Conservation (phyloP, 2,888 invertebrate species). For the Drosophila paranaensis region DNA sequence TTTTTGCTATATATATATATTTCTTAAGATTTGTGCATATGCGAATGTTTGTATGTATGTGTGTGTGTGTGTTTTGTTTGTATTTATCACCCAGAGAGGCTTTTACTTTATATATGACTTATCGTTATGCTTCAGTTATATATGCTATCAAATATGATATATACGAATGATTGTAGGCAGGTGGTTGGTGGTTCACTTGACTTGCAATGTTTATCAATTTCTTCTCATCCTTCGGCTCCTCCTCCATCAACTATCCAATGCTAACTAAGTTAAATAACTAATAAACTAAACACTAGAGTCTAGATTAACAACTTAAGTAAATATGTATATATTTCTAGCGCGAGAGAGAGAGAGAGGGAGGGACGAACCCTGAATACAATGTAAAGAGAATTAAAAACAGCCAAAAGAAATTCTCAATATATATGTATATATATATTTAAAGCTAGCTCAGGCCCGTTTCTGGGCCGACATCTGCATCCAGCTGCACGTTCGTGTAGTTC, state of each 20-base stretch:
- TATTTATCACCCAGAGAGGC: conserved; percentile 56
- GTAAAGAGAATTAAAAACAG: conserved; percentile 48
- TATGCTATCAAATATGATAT: conserved; percentile 60
- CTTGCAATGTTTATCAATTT: conserved; percentile 61
- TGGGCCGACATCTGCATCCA: not conserved
- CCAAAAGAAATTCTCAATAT: conserved; percentile 29
- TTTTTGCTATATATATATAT: conserved; percentile 24
- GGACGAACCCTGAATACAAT: conserved; percentile 41
- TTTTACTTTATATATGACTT: conserved; percentile 33
- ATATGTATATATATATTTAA: conserved; percentile 17
- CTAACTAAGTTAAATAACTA: conserved; percentile 58
- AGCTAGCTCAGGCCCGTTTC: conserved; percentile 62
- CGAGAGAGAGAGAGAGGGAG: not conserved
- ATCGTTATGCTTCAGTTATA: conserved; percentile 39
- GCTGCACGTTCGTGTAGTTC: conserved; percentile 40
- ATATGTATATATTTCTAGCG: conserved; percentile 3
- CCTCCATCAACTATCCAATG: conserved; percentile 39
- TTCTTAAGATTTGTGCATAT: conserved; percentile 7
- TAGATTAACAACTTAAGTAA: conserved; percentile 32
- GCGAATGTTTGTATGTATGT: conserved; percentile 15
- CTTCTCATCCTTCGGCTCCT: not conserved
- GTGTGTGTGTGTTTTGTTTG: conserved; percentile 22
- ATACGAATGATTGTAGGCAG: conserved; percentile 80
- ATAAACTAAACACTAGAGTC: conserved; percentile 34
- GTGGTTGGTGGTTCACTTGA: conserved; percentile 80